Evolutionary conservation across 2,113 vertebrate genomes (phyloP).

Genomic region (Ibidorhyncha struthersii): DNA sequence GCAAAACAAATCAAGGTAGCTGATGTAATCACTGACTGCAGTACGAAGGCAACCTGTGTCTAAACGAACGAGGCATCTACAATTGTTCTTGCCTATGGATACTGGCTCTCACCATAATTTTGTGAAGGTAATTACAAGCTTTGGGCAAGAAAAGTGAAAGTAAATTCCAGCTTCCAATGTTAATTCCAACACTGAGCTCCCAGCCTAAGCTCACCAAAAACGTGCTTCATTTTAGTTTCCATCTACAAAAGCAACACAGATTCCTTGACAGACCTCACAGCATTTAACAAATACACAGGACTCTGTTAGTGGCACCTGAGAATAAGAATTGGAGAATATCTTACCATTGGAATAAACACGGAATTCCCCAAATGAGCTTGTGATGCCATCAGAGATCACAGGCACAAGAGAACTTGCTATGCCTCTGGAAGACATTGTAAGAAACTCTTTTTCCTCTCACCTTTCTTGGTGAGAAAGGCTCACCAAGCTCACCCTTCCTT

Average conservation of each 20-base stretch:
- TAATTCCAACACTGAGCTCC: not conserved
- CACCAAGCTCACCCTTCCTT: not conserved
- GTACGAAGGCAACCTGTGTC: not conserved
- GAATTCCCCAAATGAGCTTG: not conserved
- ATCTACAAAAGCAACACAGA: not conserved
- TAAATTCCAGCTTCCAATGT: accelerated
- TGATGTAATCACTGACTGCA: not conserved
- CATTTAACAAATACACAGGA: not conserved
- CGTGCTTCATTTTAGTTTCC: not conserved
- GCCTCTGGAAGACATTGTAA: not conserved
- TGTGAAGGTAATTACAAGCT: not conserved
- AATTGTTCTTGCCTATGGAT: not conserved
- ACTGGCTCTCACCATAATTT: not conserved
- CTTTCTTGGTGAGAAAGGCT: not conserved
- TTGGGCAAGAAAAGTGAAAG: not conserved
- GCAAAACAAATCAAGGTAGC: not conserved
- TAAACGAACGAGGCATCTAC: not conserved
- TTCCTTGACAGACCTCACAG: not conserved
- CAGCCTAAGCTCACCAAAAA: not conserved
- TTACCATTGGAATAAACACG: accelerated
- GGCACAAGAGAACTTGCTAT: not conserved
- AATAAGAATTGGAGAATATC: not conserved
- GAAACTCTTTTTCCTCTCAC: not conserved
- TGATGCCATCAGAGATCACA: not conserved
- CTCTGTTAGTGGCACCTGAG: not conserved